Percentiles rank a stretch among this genome's conserved stretches.
These are phyloP conservation scores for Coptotermes formosanus DNA, from an alignment of 1,140 invertebrate species.

Conservation along the genomic window DNA sequence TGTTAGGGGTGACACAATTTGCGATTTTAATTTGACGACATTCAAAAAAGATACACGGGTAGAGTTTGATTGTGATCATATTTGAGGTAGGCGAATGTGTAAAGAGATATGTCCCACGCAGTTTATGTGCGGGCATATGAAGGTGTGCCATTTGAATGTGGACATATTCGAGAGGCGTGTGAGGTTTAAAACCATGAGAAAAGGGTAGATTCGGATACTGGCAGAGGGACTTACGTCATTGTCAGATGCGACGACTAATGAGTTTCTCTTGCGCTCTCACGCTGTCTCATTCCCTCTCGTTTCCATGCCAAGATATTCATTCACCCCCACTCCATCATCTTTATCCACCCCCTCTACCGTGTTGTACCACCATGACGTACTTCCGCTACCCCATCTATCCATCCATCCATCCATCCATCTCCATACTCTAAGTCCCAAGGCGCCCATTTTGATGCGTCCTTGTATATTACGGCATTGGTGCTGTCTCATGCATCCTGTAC, in stretches of 20 bases:
- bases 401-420: conserved; percentile 5
- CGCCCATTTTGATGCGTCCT: conserved; percentile 13
- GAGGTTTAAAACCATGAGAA: too few relatives aligned
- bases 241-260: neutral
- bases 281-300: neutral
- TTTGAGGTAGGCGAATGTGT: too few relatives aligned
- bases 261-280: neutral
- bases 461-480: neutral
- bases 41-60: too few relatives aligned
- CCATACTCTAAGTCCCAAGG: neutral
- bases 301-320: neutral
- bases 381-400: conserved; percentile 8
- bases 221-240: neutral
- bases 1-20: too few relatives aligned
- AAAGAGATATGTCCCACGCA: too few relatives aligned
- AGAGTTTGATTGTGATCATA: too few relatives aligned
- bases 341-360: neutral
- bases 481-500: neutral
- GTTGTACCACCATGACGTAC: neutral
- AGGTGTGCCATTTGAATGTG: too few relatives aligned
- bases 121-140: too few relatives aligned
- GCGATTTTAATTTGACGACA: too few relatives aligned
- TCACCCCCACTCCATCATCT: conserved; percentile 4
- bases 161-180: too few relatives aligned
- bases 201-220: too few relatives aligned